phyloP scores from a whole-genome alignment of 2,797 vertebrate genomes.

The Protonibea diacanthus region DNA sequence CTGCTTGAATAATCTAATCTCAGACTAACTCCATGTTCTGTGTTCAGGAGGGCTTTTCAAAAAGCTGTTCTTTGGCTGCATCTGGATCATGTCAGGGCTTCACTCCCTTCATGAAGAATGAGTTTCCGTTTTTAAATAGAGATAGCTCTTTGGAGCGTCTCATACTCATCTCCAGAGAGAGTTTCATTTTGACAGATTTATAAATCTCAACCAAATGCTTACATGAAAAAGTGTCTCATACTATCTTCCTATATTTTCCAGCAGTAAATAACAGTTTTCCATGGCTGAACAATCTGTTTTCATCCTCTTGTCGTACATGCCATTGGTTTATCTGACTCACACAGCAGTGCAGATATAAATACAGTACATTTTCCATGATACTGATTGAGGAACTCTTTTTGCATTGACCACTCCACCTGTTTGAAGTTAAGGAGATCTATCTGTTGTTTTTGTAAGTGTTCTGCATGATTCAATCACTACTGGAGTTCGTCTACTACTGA shows the following conservation, averaged over 20 bases:
- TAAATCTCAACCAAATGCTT: slow-evolving; percentile 20
- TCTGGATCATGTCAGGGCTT: slow-evolving; percentile 72
- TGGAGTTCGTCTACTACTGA: slow-evolving; percentile 59
- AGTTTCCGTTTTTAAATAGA: slow-evolving; percentile 59
- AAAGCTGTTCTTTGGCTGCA: slow-evolving; percentile 36
- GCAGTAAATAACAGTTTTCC: neutral
- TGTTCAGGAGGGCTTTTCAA: slow-evolving; percentile 17
- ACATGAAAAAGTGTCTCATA: neutral
- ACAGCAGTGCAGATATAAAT: slow-evolving; percentile 18
- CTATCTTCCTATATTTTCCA: neutral
- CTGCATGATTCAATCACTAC: slow-evolving; percentile 46
- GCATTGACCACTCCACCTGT: slow-evolving; percentile 54
- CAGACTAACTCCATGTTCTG: slow-evolving; percentile 6
- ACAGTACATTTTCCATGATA: slow-evolving; percentile 36
- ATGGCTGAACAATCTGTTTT: neutral
- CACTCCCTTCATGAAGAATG: slow-evolving; percentile 45
- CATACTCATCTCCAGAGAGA: slow-evolving; percentile 21
- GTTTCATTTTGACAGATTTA: slow-evolving; percentile 28
- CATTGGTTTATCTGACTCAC: slow-evolving; percentile 41
- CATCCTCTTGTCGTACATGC: slow-evolving; percentile 22
- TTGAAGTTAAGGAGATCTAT: slow-evolving; percentile 65
- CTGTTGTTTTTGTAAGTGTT: slow-evolving; percentile 62
- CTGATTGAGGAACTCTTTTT: slow-evolving; percentile 46
- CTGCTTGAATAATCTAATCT: slow-evolving; percentile 17
- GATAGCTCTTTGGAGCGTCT: slow-evolving; percentile 41